Conservation (phyloP, 2,797 vertebrate genomes). For the Natrix natrix region DNA sequence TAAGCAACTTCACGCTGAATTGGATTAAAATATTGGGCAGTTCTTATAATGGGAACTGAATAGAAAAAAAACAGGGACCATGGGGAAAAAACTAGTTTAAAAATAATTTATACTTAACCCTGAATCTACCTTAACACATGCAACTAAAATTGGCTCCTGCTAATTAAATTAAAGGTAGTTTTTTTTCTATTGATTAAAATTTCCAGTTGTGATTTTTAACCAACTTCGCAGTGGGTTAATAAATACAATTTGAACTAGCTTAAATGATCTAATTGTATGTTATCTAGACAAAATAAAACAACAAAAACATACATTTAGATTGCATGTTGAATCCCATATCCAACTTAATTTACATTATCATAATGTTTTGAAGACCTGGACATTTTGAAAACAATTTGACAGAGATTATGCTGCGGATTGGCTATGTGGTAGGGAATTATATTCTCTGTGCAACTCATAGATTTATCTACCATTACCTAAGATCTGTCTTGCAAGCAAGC, state of each 20-base stretch:
- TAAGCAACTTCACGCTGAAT: neutral
- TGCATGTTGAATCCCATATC: neutral
- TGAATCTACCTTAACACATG: neutral
- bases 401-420: neutral
- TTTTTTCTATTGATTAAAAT: neutral
- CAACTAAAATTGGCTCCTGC: neutral
- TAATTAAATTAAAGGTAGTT: neutral
- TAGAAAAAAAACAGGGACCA: neutral
- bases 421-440: neutral
- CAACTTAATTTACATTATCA: neutral
- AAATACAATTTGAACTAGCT: neutral
- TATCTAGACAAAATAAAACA: neutral
- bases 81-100: neutral
- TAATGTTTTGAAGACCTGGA: neutral
- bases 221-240: neutral
- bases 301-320: neutral
- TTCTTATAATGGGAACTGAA: neutral
- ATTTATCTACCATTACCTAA: slow-evolving; percentile 6
- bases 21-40: neutral
- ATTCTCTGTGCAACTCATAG: neutral
- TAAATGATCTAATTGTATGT: neutral
- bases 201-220: neutral
- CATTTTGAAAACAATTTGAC: neutral
- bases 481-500: neutral
- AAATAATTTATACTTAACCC: neutral